Conservation (phyloP, 2,113 vertebrate species). For the Pogona vitticeps region DNA sequence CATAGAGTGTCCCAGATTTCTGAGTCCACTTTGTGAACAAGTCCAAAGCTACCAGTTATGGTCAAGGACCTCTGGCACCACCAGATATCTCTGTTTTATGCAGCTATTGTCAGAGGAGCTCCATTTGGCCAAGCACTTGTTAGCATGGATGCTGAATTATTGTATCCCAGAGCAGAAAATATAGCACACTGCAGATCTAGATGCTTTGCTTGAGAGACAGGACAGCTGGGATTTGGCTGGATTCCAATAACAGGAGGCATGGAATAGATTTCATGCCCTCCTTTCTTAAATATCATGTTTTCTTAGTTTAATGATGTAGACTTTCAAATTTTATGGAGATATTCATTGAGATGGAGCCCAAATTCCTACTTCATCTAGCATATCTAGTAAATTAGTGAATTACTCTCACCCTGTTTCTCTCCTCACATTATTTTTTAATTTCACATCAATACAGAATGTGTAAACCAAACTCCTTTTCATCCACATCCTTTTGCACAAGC, state of each 20-base stretch:
- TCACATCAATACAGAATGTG: no score
- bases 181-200: background rate
- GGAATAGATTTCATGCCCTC: background rate
- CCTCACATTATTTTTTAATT: no score
- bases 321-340: no score
- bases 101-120: background rate
- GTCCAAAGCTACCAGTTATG: background rate
- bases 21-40: background rate
- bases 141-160: background rate
- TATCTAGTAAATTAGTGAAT: no score
- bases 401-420: no score
- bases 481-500: no score
- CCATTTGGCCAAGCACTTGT: background rate
- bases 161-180: background rate
- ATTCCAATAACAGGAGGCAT: background rate
- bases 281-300: no score
- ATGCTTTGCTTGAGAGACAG: background rate
- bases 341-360: background rate
- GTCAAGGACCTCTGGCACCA: background rate
- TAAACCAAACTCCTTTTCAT: no score
- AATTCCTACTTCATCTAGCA: no score
- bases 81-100: background rate
- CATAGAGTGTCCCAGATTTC: background rate
- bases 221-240: background rate
- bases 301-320: no score